Percentiles rank a stretch among this genome's conserved stretches.
Conservation (phyloP, 2,797 vertebrate species). For the Poeciliopsis presidionis region DNA sequence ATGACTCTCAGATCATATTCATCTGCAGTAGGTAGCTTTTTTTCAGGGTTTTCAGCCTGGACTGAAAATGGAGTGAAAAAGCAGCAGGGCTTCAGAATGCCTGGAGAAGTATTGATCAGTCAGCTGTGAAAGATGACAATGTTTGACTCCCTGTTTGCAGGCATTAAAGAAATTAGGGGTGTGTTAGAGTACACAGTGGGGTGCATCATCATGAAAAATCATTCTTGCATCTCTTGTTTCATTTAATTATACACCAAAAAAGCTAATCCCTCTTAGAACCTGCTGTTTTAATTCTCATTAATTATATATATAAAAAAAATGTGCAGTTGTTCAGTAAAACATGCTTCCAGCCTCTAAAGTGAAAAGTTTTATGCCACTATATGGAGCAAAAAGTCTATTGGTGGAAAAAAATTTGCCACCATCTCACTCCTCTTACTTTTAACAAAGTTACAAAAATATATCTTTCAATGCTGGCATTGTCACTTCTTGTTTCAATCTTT, state of each 20-base stretch:
- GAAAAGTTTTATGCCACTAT: background rate
- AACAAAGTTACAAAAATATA: background rate
- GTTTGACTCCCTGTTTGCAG: background rate
- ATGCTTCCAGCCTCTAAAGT: background rate
- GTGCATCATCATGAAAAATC: background rate
- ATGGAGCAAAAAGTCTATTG: background rate
- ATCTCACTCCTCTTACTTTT: background rate
- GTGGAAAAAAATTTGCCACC: background rate
- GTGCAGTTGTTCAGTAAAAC: background rate
- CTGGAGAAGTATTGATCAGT: background rate
- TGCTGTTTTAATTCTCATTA: background rate
- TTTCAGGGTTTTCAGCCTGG: background rate
- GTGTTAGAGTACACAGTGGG: background rate
- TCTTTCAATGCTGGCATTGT: background rate
- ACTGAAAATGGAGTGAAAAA: background rate
- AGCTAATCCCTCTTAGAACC: fast-evolving
- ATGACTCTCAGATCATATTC: background rate
- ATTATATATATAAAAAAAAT: background rate
- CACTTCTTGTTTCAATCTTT: conserved; percentile 5
- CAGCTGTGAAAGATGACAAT: background rate
- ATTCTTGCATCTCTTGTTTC: background rate
- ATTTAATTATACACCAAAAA: background rate
- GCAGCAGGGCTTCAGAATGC: background rate
- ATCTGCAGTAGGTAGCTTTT: background rate
- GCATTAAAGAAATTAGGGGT: background rate